These are phyloP conservation scores for Pangasius mekongensis DNA, from an alignment of 2,797 vertebrate species.

Conservation along the genomic window DNA sequence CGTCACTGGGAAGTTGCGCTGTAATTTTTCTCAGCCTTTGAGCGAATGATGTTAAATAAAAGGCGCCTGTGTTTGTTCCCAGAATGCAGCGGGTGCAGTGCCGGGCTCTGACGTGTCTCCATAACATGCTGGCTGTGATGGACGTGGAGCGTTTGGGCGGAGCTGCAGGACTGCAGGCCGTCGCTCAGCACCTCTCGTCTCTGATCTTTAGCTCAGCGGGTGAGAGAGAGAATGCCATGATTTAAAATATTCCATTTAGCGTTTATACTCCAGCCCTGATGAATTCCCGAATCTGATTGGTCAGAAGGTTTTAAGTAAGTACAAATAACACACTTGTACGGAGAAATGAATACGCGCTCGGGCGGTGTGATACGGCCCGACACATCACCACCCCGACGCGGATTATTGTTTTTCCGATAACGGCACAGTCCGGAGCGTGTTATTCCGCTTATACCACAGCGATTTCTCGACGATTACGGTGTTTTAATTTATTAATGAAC, in stretches of 20 bases:
- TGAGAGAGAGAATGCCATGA: constrained; percentile 52
- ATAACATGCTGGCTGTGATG: constrained; percentile 89
- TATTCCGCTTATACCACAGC: background rate
- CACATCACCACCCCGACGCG: too few relatives aligned
- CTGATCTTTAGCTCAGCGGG: constrained; percentile 85
- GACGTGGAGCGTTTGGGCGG: constrained; percentile 89
- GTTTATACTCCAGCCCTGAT: background rate
- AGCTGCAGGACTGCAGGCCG: constrained; percentile 79
- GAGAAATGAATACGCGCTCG: background rate
- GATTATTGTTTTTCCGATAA: background rate
- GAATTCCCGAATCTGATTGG: background rate
- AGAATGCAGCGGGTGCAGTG: constrained; percentile 89
- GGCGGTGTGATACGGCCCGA: too few relatives aligned
- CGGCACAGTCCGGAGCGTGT: background rate
- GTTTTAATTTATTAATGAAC: background rate
- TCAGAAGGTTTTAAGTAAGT: background rate
- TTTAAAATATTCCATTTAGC: background rate
- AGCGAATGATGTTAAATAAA: background rate
- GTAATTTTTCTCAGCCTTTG: background rate
- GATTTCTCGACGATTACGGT: background rate
- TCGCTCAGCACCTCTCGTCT: constrained; percentile 86
- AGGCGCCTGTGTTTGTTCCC: constrained; percentile 34
- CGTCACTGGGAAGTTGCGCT: background rate
- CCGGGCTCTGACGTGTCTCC: constrained; percentile 90
- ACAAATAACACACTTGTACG: background rate